Evolutionary conservation across 2,113 vertebrate genomes (phyloP).

Genomic region (Theristicus caerulescens): DNA sequence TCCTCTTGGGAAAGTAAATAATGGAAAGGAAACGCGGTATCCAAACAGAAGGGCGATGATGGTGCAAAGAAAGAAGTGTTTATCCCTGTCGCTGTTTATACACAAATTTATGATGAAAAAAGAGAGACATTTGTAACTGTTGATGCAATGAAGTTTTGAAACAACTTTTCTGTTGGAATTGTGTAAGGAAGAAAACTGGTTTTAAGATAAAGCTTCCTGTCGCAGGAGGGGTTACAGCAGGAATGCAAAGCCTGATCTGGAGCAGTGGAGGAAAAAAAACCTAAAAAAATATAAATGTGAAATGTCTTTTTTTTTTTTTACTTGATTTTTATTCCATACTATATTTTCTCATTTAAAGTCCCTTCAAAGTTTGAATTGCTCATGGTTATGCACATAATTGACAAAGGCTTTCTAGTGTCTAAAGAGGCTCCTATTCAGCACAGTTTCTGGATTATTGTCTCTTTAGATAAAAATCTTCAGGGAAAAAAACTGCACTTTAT

Average conservation of each 20-base stretch:
- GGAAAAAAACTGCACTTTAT: not conserved
- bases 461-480: not conserved
- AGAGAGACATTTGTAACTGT: not conserved
- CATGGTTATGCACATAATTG: not conserved
- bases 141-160: not conserved
- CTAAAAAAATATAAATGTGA: not conserved
- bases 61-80: not conserved
- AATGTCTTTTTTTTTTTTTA: not conserved
- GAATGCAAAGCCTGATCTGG: not conserved
- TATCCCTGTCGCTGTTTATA: not conserved
- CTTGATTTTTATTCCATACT: not conserved
- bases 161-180: not conserved
- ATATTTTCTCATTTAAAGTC: not conserved
- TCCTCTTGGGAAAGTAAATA: not conserved
- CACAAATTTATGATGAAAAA: not conserved
- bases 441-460: not conserved
- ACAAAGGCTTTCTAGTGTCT: not conserved
- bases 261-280: not conserved
- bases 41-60: not conserved
- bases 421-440: not conserved
- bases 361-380: not conserved
- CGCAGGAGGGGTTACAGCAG: not conserved
- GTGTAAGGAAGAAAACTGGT: not conserved
- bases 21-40: not conserved
- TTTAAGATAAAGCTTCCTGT: not conserved